Evolutionary conservation across 2,888 invertebrate species (phyloP), one percentile per base, ranked within the genome.

Genomic region (Stenotaenia linearis): DNA sequence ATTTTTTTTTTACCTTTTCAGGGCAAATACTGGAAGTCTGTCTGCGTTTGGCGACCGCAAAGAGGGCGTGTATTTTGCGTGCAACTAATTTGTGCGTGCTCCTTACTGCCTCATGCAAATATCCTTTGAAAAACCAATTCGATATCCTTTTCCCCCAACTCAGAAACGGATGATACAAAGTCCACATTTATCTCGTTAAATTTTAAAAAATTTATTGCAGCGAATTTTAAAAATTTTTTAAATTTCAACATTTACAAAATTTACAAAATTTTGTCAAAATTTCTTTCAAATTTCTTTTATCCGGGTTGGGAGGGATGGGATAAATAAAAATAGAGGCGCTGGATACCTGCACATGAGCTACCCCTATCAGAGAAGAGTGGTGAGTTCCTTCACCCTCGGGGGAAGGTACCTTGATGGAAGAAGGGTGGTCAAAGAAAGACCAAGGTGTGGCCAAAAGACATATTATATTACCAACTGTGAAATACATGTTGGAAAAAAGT

Each of bases 121-220:
- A 69, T 69, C 69, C 69, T 69, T 69, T 69, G 69, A 69, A 69
- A 69, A 69, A 69, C 69, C 69, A 69, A 69, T 69, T 69, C 69
- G 69, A 69, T 69, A 69, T 69, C 69, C 69, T 69, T 69, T 28
- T 28, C 69, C 69, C 10, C 28, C 69, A 9, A 18, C 18, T 18
- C 18, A 50, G 21, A 6, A 50, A 69, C 69, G 69, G 69, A 69
- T 69, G 69, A 69, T 28, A 69, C 69, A 69, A 69, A 69, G 69
- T 69, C 69, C 69, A 12, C 69, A 25, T 69, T 69, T 69, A 69
- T 69, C 69, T 69, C 69, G 25, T 23, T 69, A 25, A 12, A 69
- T 28, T 69, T 1, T 0, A 4, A 69, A 69, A 25, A 69, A 69
- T n/a, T n/a, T n/a, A n/a, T n/a, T n/a, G n/a, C n/a, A n/a, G n/a